A percentile compares a stretch with the other conserved stretches of the same genome.
phyloP scores from a whole-genome alignment of 2,888 invertebrate genomes.

The Drosophila basisetae region DNA sequence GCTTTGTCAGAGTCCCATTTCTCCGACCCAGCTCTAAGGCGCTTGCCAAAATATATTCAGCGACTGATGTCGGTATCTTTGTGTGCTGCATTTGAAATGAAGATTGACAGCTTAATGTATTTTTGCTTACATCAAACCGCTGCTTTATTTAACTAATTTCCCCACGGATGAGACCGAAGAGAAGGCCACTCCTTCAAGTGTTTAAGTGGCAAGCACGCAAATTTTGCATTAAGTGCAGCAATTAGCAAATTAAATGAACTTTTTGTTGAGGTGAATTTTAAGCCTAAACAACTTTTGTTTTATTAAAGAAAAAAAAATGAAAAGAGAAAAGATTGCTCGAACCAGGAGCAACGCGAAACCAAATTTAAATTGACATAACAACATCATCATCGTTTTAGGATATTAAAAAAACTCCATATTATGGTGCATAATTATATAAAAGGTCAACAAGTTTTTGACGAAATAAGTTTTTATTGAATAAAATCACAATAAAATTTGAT shows the following conservation, averaged over 20 bases:
- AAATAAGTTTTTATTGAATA: background rate
- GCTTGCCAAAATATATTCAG: conserved; percentile 70
- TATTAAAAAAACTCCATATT: background rate
- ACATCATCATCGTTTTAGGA: background rate
- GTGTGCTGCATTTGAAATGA: conserved; percentile 55
- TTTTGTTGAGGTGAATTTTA: conserved; percentile 40
- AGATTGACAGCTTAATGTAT: conserved; percentile 80
- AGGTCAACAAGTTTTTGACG: background rate
- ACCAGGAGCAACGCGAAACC: background rate
- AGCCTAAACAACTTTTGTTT: conserved; percentile 36
- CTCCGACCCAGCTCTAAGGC: conserved; percentile 24
- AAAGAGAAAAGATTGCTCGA: background rate
- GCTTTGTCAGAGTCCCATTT: background rate
- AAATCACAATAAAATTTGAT: background rate
- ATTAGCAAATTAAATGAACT: conserved; percentile 71
- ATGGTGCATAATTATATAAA: background rate
- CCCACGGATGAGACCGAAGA: conserved; percentile 37
- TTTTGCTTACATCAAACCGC: conserved; percentile 62
- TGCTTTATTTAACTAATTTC: conserved; percentile 68
- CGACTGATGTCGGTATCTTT: conserved; percentile 48
- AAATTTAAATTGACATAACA: background rate
- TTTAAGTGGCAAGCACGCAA: conserved; percentile 59
- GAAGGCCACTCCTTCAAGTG: conserved; percentile 51
- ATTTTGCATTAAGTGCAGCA: conserved; percentile 72
- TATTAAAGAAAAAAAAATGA: background rate